Base-by-base conservation (phyloP, 53 echinoderm and acorn worm species). In the Actinopyga echinites region DNA sequence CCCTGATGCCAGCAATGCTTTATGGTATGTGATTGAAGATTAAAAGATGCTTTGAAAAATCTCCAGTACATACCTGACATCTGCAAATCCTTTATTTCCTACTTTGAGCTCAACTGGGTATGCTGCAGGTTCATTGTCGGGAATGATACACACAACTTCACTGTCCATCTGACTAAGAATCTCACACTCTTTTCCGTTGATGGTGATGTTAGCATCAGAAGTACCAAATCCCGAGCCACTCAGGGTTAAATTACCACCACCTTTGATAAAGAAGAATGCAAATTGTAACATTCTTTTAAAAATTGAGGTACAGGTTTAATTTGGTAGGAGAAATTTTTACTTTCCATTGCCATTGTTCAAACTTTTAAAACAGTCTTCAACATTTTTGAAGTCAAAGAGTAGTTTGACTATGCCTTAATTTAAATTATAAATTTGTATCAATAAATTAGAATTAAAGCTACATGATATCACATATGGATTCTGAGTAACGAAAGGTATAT, bases 181-280 rank as follows among this genome's bases (percentile, higher is more conserved):
- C 3, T 37, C 44, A 61, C 93, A 93, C 4, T 58, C 73, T 26
- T 83, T 83, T 4, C 66, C 84, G 34, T 88, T 90, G 17, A 96
- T 88, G 1, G 30, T 40, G 21, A 96, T 90, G 4, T 53, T 60
- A 12, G 89, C 91, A 30, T 86, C 90, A 56, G 89, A 81, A 19
- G 25, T 43, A 33, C 84, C 87, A 61, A 96, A 93, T 12, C 86
- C 80, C 12, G 55, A 74, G 20, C 96, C 96, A 34, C 28, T 69
- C 59, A 96, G 85, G 28, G 90, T 88, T 5, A 96, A 58, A 21
- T 60, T 37, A 35, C 55, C 85, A 20, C 96, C 96, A 65, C 96
- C 96, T 96, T 62, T 34, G 75, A 57, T 28, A 53, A 15, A 71
- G 5, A 32, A 1, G 10, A 11, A 62, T 1, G 22, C 11, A 1